Evolutionary conservation across 2,888 invertebrate species (phyloP).

Genomic region (Cosmorhoe ocellata): DNA sequence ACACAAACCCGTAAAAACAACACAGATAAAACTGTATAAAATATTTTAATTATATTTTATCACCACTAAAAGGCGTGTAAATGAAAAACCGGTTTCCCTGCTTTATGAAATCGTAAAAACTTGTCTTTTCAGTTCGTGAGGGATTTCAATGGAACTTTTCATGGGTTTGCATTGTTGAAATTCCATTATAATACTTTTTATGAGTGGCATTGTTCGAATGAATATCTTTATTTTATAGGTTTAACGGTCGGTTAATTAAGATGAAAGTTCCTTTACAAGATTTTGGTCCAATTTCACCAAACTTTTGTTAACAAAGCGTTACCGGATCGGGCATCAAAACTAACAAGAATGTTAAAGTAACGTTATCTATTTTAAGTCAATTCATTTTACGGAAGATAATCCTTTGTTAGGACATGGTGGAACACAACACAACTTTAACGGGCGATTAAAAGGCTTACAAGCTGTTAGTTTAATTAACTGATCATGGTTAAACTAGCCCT

Average conservation of each 20-base stretch:
- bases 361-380: too few relatives aligned
- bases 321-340: too few relatives aligned
- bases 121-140: slow-evolving; percentile 56
- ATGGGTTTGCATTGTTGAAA: slow-evolving; percentile 73
- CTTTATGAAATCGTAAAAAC: slow-evolving; percentile 81
- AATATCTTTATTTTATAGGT: slow-evolving; percentile 22
- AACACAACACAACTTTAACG: too few relatives aligned
- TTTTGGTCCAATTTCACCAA: background rate
- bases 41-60: slow-evolving; percentile 83
- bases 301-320: too few relatives aligned
- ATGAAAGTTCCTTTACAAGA: slow-evolving; percentile 1
- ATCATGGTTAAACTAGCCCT: too few relatives aligned
- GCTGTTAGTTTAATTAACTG: too few relatives aligned
- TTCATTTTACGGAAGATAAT: too few relatives aligned
- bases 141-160: slow-evolving; percentile 54
- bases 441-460: too few relatives aligned
- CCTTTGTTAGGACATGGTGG: too few relatives aligned
- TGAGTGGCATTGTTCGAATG: slow-evolving; percentile 19
- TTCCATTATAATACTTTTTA: slow-evolving; percentile 56
- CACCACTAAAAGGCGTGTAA: slow-evolving; percentile 79
- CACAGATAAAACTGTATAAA: slow-evolving; percentile 74
- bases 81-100: slow-evolving; percentile 79
- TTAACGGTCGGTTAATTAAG: slow-evolving; percentile 24
- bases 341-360: too few relatives aligned
- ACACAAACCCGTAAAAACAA: slow-evolving; percentile 65